Conservation (phyloP, 1,140 invertebrate species). For the Sinella curviseta region DNA sequence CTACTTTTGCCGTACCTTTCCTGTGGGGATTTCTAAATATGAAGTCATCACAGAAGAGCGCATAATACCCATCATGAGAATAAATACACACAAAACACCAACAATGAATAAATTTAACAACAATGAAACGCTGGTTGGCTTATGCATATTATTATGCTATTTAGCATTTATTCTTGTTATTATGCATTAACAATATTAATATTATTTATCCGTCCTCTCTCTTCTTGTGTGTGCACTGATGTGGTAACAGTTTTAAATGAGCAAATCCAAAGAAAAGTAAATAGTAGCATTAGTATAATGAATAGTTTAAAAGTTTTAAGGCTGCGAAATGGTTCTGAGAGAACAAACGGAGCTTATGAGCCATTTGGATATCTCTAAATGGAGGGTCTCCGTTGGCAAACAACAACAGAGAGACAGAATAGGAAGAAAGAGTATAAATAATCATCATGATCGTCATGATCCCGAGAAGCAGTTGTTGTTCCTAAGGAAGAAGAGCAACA, state of each 20-base stretch:
- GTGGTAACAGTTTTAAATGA: neutral
- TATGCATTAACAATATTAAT: neutral
- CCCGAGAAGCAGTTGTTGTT: neutral
- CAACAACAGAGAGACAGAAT: neutral
- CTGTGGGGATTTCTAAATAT: slow-evolving; percentile 33
- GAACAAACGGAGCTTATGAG: slow-evolving; percentile 5
- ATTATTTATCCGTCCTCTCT: neutral
- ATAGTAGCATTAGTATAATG: neutral
- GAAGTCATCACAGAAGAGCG: slow-evolving; percentile 40
- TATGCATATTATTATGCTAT: slow-evolving; percentile 11
- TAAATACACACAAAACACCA: slow-evolving; percentile 15
- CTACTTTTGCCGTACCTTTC: neutral
- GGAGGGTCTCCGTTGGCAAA: neutral
- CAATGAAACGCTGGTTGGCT: slow-evolving; percentile 11
- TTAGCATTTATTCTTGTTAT: neutral
- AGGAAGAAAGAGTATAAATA: slow-evolving; percentile 4
- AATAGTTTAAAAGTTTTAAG: too few relatives aligned
- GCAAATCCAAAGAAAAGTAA: neutral
- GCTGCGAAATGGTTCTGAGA: neutral
- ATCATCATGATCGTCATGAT: slow-evolving; percentile 5
- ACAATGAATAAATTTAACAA: slow-evolving; percentile 7
- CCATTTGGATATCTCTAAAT: neutral
- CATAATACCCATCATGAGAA: slow-evolving; percentile 32
- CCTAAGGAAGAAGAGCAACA: neutral
- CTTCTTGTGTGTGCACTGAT: neutral